Conservation (phyloP, 1,140 invertebrate species). For the Neodiprion fabricii region DNA sequence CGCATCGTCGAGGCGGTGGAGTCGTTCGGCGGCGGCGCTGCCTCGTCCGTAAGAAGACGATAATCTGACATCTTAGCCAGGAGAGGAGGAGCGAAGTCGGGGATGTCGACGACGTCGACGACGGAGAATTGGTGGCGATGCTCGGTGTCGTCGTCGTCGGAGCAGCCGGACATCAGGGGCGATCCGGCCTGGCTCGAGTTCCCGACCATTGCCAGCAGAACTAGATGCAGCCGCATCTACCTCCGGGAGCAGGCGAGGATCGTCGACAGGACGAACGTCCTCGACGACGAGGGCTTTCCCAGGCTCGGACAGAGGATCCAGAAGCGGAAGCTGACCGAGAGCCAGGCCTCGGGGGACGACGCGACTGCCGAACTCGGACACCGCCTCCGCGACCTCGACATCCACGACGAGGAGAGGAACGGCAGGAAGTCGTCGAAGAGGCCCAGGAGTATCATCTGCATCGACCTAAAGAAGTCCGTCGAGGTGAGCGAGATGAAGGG, state of each 20-base stretch:
- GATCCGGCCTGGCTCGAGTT: neutral
- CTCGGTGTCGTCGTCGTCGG: neutral
- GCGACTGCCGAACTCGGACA: neutral
- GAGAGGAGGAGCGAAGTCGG: neutral
- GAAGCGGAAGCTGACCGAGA: neutral
- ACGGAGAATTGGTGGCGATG: neutral
- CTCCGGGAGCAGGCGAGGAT: neutral
- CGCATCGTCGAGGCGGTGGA: no score
- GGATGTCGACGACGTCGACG: no score
- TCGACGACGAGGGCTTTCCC: neutral
- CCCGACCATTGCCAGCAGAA: neutral
- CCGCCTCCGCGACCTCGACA: neutral
- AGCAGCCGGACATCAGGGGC: neutral
- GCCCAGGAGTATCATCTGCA: constrained; percentile 23
- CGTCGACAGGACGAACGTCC: neutral
- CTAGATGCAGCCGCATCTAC: no score
- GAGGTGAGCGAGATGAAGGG: constrained; percentile 17
- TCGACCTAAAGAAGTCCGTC: constrained; percentile 28
- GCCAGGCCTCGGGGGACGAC: neutral
- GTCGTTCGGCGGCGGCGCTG: neutral
- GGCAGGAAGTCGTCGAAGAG: constrained; percentile 9
- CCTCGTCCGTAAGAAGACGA: neutral
- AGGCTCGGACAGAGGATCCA: neutral
- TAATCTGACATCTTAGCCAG: neutral
- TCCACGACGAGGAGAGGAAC: neutral